Percentiles rank a stretch among this genome's conserved stretches.
These are phyloP conservation scores for Pteronotus mesoamericanus DNA, from an alignment of 2,797 vertebrate genomes.

Conservation along the genomic window DNA sequence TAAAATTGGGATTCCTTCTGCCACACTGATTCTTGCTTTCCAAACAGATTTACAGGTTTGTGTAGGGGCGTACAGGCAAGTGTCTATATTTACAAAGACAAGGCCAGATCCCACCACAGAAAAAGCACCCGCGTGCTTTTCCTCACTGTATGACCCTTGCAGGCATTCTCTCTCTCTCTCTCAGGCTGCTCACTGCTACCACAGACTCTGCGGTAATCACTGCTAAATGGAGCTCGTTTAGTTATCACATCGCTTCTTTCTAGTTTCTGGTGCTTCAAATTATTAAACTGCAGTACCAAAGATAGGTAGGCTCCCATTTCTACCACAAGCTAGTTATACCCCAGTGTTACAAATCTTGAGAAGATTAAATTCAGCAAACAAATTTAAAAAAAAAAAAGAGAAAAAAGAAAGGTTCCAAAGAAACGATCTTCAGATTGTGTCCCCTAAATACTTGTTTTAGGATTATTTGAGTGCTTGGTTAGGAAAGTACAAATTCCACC, in stretches of 20 bases:
- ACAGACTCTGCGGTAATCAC: not conserved
- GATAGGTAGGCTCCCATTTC: not conserved
- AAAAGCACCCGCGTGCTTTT: not conserved
- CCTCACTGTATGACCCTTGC: rapidly evolving
- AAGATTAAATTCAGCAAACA: not conserved
- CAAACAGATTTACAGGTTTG: not conserved
- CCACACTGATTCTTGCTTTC: not conserved
- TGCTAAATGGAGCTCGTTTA: not conserved
- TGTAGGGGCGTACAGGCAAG: not conserved
- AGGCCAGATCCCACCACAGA: not conserved
- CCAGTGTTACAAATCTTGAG: not conserved
- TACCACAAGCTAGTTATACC: not conserved
- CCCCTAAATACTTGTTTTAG: not conserved
- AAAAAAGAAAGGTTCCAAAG: not conserved
- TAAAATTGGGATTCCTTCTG: not conserved
- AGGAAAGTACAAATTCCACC: not conserved
- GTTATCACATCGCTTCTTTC: not conserved
- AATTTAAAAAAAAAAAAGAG: not conserved
- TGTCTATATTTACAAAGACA: not conserved
- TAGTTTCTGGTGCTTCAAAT: not conserved
- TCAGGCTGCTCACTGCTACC: not conserved
- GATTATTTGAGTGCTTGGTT: not conserved
- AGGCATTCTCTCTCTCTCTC: not conserved
- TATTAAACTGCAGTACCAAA: not conserved
- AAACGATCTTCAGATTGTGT: not conserved